Percentiles rank a stretch among this genome's conserved stretches.
Conservation (phyloP, 2,888 invertebrate genomes). For the Eupelmus urozonus region DNA sequence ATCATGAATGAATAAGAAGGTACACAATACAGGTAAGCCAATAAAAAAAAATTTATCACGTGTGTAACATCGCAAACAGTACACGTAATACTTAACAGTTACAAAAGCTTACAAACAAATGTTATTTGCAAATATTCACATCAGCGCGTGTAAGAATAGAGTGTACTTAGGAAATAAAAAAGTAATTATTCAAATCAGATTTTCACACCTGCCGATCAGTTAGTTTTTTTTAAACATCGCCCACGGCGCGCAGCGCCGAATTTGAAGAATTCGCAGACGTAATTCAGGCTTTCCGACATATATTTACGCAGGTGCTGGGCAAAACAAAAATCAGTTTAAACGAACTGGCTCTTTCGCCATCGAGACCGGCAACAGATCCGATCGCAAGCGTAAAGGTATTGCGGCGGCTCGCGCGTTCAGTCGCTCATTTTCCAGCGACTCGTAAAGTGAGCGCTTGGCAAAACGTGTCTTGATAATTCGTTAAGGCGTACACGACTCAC, state of each 20-base stretch:
- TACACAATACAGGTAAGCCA: not conserved
- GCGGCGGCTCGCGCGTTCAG: constrained; percentile 1
- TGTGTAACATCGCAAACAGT: constrained; percentile 1
- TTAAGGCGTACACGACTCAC: too few relatives aligned
- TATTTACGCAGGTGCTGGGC: constrained; percentile 22
- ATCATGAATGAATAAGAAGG: not conserved
- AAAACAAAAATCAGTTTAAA: not conserved
- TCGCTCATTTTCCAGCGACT: constrained; percentile 40
- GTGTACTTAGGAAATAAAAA: not conserved
- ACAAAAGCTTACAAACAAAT: not conserved
- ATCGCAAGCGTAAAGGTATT: too few relatives aligned
- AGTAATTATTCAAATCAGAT: not conserved
- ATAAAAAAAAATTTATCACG: not conserved
- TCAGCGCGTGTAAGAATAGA: not conserved
- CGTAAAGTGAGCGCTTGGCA: too few relatives aligned
- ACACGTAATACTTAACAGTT: not conserved
- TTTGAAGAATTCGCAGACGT: not conserved
- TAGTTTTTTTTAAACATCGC: not conserved
- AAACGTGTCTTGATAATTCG: not conserved
- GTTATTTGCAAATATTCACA: not conserved
- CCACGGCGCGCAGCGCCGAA: not conserved
- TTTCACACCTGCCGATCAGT: not conserved
- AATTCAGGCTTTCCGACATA: not conserved
- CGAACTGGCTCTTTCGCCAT: not conserved
- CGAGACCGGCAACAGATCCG: too few relatives aligned